These are phyloP conservation scores for Microctenopoma lineatum DNA, from an alignment of 2,797 vertebrate genomes.

Conservation along the genomic window DNA sequence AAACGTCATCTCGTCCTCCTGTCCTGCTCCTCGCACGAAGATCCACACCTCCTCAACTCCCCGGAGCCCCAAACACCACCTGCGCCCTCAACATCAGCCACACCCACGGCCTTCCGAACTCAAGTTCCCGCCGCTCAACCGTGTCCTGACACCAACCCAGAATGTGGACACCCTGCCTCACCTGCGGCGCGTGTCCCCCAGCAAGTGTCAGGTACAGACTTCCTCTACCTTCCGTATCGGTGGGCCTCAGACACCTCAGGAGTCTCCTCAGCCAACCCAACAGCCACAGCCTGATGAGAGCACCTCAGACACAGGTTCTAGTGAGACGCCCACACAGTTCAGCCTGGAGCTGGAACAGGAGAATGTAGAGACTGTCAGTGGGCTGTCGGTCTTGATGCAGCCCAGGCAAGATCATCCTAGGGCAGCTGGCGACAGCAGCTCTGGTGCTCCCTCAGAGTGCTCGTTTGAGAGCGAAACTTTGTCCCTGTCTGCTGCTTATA, in stretches of 20 bases:
- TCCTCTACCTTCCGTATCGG: slow-evolving; percentile 89
- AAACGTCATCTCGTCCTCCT: slow-evolving; percentile 71
- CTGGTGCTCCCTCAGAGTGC: slow-evolving; percentile 82
- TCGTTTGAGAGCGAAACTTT: slow-evolving; percentile 83
- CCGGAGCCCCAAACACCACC: slow-evolving; percentile 83
- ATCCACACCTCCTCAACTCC: slow-evolving; percentile 67
- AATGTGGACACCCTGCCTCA: slow-evolving; percentile 92
- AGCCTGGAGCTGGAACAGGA: slow-evolving; percentile 81
- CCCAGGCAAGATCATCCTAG: slow-evolving; percentile 15
- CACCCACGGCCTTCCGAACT: slow-evolving; percentile 87
- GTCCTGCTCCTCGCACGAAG: slow-evolving; percentile 80
- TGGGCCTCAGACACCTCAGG: slow-evolving; percentile 72
- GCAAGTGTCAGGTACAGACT: slow-evolving; percentile 91
- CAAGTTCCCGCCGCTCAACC: slow-evolving; percentile 86
- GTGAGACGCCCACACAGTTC: slow-evolving; percentile 81
- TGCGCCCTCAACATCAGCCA: slow-evolving; percentile 77
- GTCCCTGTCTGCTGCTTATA: slow-evolving; percentile 69
- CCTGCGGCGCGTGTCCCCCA: slow-evolving; percentile 90
- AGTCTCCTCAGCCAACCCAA: slow-evolving; percentile 37
- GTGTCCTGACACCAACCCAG: slow-evolving; percentile 86
- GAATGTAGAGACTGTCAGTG: slow-evolving; percentile 40
- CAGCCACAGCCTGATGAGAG: slow-evolving; percentile 67
- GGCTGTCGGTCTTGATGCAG: slow-evolving; percentile 23
- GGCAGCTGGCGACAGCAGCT: slow-evolving; percentile 74
- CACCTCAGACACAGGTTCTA: slow-evolving; percentile 80